Conservation (phyloP, 2,113 vertebrate species). For the Phocoena phocoena region DNA sequence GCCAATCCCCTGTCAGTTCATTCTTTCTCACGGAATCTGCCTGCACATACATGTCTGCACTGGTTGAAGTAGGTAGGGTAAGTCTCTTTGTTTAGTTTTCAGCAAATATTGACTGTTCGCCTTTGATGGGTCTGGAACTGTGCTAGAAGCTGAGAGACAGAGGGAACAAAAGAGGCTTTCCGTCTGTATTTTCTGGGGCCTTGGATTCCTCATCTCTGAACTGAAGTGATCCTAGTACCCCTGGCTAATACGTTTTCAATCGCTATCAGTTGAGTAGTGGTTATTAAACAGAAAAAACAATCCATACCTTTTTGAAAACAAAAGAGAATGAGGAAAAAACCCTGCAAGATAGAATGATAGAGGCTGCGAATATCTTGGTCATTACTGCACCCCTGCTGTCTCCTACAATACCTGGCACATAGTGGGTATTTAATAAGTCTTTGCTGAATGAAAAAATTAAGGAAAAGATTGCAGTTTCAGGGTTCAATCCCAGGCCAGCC, state of each 20-base stretch:
- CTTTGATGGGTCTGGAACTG: background rate
- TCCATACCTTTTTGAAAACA: background rate
- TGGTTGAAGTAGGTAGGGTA: background rate
- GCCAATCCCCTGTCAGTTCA: background rate
- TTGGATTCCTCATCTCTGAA: background rate
- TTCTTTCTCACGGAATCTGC: background rate
- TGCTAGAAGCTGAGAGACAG: background rate
- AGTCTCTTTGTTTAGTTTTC: conserved; percentile 6
- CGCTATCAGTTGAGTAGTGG: background rate
- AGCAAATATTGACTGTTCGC: background rate
- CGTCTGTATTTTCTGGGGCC: background rate
- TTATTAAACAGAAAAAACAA: background rate
- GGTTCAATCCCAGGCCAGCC: background rate
- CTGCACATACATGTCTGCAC: background rate
- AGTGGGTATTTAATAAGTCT: background rate
- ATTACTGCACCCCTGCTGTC: background rate
- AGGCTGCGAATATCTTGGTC: background rate
- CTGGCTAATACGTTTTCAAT: background rate
- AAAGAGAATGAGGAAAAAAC: background rate
- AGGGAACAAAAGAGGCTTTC: background rate
- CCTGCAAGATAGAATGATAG: background rate
- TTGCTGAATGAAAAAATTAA: background rate
- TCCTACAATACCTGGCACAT: too few species aligned
- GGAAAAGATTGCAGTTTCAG: background rate
- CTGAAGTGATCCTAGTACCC: background rate